Percentiles rank a stretch among this genome's conserved stretches.
phyloP scores from a whole-genome alignment of 2,113 vertebrate genomes.

The Antechinus stuartii region DNA sequence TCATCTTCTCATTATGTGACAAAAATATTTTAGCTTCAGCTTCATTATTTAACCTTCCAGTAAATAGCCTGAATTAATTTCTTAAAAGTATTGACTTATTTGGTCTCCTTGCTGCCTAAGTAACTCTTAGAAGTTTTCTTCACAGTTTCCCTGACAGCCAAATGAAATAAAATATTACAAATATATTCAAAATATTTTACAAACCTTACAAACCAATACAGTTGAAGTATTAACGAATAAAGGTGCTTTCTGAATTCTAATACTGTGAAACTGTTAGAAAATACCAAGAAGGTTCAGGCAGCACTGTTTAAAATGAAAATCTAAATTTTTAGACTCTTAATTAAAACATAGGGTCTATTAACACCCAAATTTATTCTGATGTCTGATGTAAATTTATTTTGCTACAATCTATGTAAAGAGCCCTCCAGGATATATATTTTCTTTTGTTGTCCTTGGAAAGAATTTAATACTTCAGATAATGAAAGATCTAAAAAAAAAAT shows the following conservation, averaged over 20 bases:
- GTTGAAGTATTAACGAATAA: background rate
- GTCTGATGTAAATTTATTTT: background rate
- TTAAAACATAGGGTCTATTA: conserved; percentile 33
- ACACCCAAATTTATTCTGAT: conserved; percentile 17
- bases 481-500: conserved; percentile 18
- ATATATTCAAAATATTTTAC: background rate
- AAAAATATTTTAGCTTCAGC: background rate
- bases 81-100: background rate
- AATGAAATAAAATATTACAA: background rate
- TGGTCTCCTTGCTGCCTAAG: background rate
- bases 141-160: background rate
- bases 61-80: background rate
- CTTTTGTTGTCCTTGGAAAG: background rate
- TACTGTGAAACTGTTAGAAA: conserved; percentile 17
- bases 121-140: background rate
- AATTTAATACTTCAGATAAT: background rate
- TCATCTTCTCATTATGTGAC: background rate
- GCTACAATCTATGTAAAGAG: background rate
- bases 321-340: background rate
- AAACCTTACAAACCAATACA: background rate
- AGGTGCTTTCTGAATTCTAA: conserved; percentile 3
- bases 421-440: background rate
- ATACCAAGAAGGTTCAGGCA: background rate
- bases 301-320: conserved; percentile 33
- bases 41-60: background rate